Conservation (phyloP, 2,113 vertebrate species). For the Thunnus maccoyii region DNA sequence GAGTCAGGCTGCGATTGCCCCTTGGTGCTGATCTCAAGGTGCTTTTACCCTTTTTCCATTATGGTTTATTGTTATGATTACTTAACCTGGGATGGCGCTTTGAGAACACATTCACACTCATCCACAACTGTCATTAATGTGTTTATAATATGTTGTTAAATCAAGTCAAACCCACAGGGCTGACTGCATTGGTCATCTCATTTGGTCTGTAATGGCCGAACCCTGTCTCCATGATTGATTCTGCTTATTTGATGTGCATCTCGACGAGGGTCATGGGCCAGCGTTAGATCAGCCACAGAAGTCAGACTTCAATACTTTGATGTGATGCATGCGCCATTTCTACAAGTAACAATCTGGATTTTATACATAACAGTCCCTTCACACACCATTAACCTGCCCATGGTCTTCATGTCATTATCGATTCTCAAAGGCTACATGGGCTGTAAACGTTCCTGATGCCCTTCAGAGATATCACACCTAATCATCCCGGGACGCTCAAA, state of each 20-base stretch:
- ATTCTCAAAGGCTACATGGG: conserved; percentile 73
- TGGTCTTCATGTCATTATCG: conserved; percentile 76
- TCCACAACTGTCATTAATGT: conserved; percentile 45
- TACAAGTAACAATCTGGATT: conserved; percentile 74
- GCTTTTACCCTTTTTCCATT: conserved; percentile 40
- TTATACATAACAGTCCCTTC: conserved; percentile 73
- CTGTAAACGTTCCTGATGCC: conserved; percentile 68
- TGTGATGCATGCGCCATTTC: conserved; percentile 70
- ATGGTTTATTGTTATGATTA: conserved; percentile 56
- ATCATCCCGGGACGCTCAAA: conserved; percentile 62
- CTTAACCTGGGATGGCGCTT: conserved; percentile 32
- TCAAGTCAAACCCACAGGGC: conserved; percentile 61
- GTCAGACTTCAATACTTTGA: conserved; percentile 69
- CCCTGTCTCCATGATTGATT: conserved; percentile 72
- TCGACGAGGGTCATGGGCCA: conserved; percentile 62
- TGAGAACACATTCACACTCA: conserved; percentile 38
- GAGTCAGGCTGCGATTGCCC: conserved; percentile 37
- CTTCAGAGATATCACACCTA: conserved; percentile 76
- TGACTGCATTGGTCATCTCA: conserved; percentile 66
- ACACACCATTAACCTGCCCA: conserved; percentile 79
- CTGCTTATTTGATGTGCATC: conserved; percentile 68
- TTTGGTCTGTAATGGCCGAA: conserved; percentile 65
- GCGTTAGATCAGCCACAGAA: conserved; percentile 55
- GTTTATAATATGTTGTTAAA: conserved; percentile 71
- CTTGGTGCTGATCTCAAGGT: conserved; percentile 32